phyloP scores from a whole-genome alignment of 2,888 invertebrate species.

The Cheilosia scutellata region DNA sequence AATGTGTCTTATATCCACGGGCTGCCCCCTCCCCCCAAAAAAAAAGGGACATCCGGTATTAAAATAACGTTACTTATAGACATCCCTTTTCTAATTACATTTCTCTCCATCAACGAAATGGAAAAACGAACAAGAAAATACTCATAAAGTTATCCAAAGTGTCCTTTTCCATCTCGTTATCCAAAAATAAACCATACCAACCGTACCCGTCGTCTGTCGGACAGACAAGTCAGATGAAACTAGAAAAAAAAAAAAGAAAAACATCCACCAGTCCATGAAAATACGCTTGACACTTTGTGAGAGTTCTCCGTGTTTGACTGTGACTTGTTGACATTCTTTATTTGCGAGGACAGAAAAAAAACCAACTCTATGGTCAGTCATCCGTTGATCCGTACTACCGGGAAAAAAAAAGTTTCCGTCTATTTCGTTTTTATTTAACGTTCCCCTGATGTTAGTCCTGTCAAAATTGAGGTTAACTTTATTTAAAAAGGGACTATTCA shows the following conservation, averaged over 20 bases:
- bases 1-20: no score
- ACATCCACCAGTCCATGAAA: conserved; percentile 7
- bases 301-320: conserved; percentile 16
- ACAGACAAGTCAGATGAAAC: not conserved
- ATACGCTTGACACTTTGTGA: conserved; percentile 38
- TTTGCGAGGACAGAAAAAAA: conserved; percentile 11
- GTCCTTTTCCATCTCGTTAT: conserved; percentile 16
- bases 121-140: conserved; percentile 8
- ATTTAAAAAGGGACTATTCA: no score
- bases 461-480: no score
- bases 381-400: conserved; percentile 17
- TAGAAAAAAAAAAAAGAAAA: not conserved
- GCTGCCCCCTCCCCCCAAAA: no score
- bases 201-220: no score
- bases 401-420: not conserved
- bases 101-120: conserved; percentile 7
- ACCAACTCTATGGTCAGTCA: not conserved
- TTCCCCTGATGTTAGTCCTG: no score
- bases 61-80: not conserved
- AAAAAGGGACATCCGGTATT: not conserved
- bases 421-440: not conserved
- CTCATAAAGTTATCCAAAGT: not conserved
- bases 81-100: conserved; percentile 16
- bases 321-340: conserved; percentile 34
- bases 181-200: conserved; percentile 11